phyloP scores from a whole-genome alignment of 2,113 vertebrate genomes.

The Anseranas semipalmata region DNA sequence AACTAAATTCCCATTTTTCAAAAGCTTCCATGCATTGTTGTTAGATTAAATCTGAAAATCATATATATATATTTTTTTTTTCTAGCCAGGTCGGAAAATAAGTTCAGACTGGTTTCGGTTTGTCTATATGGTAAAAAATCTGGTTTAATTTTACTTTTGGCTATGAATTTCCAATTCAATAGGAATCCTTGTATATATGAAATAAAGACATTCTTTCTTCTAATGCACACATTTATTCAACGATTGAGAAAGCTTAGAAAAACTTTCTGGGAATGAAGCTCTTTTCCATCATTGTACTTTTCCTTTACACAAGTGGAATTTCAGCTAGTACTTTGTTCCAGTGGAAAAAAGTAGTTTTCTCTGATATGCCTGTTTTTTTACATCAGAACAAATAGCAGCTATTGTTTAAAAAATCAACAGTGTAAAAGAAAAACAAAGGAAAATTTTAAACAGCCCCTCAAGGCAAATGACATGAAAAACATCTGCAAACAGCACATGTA shows the following conservation, averaged over 20 bases:
- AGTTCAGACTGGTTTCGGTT: background rate
- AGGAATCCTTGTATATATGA: background rate
- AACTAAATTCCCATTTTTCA: background rate
- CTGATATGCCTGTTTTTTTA: background rate
- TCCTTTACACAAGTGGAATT: background rate
- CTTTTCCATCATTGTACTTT: background rate
- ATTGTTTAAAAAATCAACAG: slow-evolving; percentile 2
- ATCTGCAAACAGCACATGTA: background rate
- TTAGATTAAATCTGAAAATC: background rate
- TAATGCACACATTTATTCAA: background rate
- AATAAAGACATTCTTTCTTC: background rate
- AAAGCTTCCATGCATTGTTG: background rate
- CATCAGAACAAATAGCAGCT: background rate
- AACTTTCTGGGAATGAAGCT: background rate
- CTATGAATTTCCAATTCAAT: background rate
- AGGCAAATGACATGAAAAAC: background rate
- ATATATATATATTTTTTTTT: background rate
- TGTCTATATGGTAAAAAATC: background rate
- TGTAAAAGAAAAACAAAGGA: slow-evolving; percentile 6
- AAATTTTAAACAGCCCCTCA: background rate
- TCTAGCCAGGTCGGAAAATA: background rate
- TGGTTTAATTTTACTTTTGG: background rate
- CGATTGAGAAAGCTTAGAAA: background rate
- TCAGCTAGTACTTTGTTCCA: background rate
- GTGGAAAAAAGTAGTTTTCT: background rate